Conservation (phyloP, 2,113 vertebrate genomes). For the Chelonoidis abingdonii region DNA sequence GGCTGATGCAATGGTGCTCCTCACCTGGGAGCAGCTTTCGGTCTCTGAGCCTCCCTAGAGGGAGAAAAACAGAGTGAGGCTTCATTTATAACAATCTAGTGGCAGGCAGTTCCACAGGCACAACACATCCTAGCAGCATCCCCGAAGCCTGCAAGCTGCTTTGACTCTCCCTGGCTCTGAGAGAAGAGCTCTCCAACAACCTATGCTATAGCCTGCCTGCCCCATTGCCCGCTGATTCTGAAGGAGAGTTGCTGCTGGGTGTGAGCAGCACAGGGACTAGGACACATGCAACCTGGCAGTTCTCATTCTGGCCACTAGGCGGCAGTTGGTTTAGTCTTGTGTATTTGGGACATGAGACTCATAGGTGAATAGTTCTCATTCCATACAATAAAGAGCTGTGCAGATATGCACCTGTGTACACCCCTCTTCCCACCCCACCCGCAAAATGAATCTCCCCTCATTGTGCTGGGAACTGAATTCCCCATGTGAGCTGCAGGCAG, state of each 20-base stretch:
- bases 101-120: background rate
- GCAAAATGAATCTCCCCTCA: too few relatives aligned
- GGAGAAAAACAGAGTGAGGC: background rate
- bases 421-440: too few relatives aligned
- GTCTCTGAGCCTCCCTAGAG: background rate
- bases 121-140: background rate
- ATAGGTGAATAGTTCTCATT: background rate
- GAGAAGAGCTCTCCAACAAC: background rate
- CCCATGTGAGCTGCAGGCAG: background rate
- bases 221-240: background rate
- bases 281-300: background rate
- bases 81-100: background rate
- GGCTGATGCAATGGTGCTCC: background rate
- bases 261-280: background rate
- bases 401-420: background rate
- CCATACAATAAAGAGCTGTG: background rate
- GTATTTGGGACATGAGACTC: background rate
- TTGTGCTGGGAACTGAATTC: background rate
- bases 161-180: background rate
- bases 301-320: background rate
- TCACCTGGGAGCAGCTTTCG: fast-evolving
- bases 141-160: background rate
- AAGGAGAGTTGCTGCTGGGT: background rate
- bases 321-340: background rate
- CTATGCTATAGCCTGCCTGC: background rate